These are phyloP conservation scores for Torymus texanus DNA, from an alignment of 2,888 invertebrate species.

Conservation along the genomic window DNA sequence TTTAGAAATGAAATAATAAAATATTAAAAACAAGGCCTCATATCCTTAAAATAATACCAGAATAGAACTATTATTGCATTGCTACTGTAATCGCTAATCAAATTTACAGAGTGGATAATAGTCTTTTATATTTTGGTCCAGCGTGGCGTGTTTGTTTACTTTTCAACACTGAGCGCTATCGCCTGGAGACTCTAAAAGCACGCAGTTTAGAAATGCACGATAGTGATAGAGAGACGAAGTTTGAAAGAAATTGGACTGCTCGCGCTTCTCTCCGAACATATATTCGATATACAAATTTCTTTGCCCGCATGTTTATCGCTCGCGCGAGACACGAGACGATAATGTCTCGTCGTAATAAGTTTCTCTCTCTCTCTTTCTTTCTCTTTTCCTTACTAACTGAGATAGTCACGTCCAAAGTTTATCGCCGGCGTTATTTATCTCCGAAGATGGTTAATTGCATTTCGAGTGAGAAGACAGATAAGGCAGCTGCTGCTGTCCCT, in stretches of 20 bases:
- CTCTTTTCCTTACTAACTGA: background rate
- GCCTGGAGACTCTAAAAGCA: background rate
- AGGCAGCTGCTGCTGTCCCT: no score
- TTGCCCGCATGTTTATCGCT: background rate
- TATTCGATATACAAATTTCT: slow-evolving; percentile 22
- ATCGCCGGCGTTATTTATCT: slow-evolving; percentile 42
- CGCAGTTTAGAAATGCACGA: slow-evolving; percentile 16
- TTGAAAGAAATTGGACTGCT: slow-evolving; percentile 12
- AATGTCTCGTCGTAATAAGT: slow-evolving; percentile 14
- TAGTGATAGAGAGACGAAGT: slow-evolving; percentile 14
- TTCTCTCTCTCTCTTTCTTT: background rate
- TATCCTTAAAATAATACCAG: no score
- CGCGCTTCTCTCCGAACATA: background rate
- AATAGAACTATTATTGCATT: no score
- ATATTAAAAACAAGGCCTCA: no score
- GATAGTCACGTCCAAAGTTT: slow-evolving; percentile 51
- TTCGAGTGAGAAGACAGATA: background rate
- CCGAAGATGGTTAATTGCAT: slow-evolving; percentile 46
- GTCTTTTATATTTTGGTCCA: background rate
- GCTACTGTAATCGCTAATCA: no score
- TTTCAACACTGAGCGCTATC: slow-evolving; percentile 10
- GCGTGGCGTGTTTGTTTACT: slow-evolving; percentile 36
- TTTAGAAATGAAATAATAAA: no score
- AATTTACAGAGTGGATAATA: background rate
- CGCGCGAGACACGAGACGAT: slow-evolving; percentile 24